Conservation (phyloP, 2,113 vertebrate species). For the Sinocyclocheilus maitianheensis region DNA sequence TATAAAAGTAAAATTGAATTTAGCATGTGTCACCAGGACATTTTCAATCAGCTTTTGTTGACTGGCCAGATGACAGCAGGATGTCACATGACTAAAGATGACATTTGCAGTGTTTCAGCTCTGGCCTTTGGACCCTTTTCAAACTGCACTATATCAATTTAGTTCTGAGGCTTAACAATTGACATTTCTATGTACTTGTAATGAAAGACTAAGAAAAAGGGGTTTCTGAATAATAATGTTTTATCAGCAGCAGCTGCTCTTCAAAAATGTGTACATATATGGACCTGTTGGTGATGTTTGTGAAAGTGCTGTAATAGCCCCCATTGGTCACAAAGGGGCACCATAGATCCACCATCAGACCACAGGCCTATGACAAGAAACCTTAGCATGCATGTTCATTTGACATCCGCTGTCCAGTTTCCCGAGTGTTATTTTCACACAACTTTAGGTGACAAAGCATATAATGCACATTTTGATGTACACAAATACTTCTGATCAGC, state of each 20-base stretch:
- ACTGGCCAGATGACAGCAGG: background rate
- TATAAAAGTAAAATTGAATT: background rate
- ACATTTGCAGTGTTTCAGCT: background rate
- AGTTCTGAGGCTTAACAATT: background rate
- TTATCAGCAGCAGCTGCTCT: background rate
- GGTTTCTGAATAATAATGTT: background rate
- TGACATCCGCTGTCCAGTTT: background rate
- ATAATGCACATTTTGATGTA: background rate
- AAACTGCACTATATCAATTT: background rate
- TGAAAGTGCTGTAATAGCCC: conserved; percentile 3
- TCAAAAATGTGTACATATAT: background rate
- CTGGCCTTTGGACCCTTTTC: background rate
- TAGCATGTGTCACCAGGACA: background rate
- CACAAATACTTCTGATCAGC: background rate
- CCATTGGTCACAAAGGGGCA: background rate
- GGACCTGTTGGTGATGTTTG: background rate
- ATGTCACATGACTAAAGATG: background rate
- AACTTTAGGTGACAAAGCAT: background rate
- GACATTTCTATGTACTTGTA: background rate
- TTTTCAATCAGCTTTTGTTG: background rate
- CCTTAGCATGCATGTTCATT: background rate
- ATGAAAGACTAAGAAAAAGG: background rate
- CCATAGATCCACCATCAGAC: background rate
- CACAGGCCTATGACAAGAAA: background rate
- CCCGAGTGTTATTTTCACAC: background rate